These are phyloP conservation scores for Pristionchus maxplancki DNA, from an alignment of 2,888 invertebrate genomes.

Conservation along the genomic window DNA sequence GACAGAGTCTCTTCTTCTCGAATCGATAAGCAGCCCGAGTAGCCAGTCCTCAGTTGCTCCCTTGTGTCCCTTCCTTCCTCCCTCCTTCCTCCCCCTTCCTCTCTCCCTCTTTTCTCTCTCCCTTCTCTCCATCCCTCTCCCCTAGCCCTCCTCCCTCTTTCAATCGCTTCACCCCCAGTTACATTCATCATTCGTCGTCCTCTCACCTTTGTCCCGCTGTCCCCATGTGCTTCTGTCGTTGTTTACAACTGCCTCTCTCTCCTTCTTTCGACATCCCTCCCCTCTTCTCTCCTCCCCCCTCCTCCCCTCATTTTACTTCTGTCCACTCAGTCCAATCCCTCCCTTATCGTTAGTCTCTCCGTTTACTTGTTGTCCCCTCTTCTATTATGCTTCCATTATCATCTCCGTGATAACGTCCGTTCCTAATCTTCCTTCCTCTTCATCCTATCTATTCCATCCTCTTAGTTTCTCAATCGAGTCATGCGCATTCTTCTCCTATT, in stretches of 20 bases:
- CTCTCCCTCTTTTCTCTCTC: conserved; percentile 8
- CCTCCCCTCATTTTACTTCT: conserved; percentile 7
- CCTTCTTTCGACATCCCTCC: conserved; percentile 28
- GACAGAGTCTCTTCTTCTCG: neutral
- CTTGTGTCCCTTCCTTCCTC: conserved; percentile 7
- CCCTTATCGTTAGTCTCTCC: conserved; percentile 14
- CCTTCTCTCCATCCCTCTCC: neutral
- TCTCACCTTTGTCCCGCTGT: neutral
- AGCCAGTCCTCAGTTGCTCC: conserved; percentile 38
- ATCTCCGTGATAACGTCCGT: conserved; percentile 17
- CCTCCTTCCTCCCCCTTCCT: neutral
- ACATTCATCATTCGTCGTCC: neutral
- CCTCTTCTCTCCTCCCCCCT: neutral
- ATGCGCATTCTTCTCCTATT: neutral
- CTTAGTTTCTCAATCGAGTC: neutral
- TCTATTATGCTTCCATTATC: neutral
- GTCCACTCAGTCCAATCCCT: neutral
- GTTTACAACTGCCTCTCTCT: conserved; percentile 1
- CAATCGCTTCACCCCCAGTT: neutral
- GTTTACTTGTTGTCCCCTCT: conserved; percentile 18
- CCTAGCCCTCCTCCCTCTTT: conserved; percentile 1
- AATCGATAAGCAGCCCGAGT: conserved; percentile 34
- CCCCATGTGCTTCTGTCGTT: neutral
- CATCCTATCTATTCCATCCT: neutral
- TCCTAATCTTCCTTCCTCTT: neutral